Evolutionary conservation across 2,888 invertebrate genomes (phyloP).

Genomic region (Aphodius sticticus): DNA sequence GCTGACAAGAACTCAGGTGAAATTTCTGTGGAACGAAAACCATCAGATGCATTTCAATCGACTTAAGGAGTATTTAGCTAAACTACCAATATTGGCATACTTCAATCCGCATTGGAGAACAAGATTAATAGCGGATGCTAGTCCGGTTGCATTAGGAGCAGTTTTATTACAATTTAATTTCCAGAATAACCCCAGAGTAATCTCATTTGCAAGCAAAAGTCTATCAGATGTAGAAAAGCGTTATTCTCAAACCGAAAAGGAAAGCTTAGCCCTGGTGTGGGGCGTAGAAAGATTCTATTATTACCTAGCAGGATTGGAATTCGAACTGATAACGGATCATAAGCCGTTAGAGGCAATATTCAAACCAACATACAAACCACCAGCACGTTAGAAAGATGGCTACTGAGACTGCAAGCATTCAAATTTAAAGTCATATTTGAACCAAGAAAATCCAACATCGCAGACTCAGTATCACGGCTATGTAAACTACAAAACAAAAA

Average conservation of each 20-base stretch:
- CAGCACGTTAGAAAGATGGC: constrained; percentile 41
- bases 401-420: constrained; percentile 40
- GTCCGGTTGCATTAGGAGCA: constrained; percentile 48
- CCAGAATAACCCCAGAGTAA: constrained; percentile 40
- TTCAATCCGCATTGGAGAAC: constrained; percentile 42
- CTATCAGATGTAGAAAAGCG: constrained; percentile 28
- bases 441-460: constrained; percentile 41
- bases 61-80: constrained; percentile 32
- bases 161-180: constrained; percentile 44
- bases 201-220: constrained; percentile 40
- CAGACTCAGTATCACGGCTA: constrained; percentile 42
- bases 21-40: too few relatives aligned
- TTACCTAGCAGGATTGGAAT: constrained; percentile 43
- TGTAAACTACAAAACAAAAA: constrained; percentile 21
- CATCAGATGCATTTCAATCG: too few relatives aligned
- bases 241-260: constrained; percentile 53
- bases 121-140: constrained; percentile 46
- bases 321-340: constrained; percentile 47
- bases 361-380: constrained; percentile 44
- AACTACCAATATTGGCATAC: constrained; percentile 42
- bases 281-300: constrained; percentile 49
- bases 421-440: constrained; percentile 38
- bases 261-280: constrained; percentile 56
- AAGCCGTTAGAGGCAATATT: constrained; percentile 53
- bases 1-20: too few relatives aligned